Conservation (phyloP, 2,888 invertebrate species). For the Ferdinandea cuprea region DNA sequence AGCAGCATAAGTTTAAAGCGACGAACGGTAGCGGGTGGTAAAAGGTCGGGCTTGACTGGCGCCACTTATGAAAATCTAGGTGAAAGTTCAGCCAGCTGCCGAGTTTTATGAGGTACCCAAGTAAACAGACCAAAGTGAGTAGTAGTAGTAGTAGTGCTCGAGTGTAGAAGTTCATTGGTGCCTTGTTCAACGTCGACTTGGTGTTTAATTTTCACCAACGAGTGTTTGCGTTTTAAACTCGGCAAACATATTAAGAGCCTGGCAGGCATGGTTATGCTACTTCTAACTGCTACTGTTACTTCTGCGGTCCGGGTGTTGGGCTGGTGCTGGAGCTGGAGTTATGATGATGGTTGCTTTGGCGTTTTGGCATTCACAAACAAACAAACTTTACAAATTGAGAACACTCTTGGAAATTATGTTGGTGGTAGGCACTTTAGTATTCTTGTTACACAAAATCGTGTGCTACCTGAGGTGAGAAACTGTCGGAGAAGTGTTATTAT, state of each 20-base stretch:
- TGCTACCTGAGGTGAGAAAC: neutral
- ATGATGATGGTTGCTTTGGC: slow-evolving; percentile 17
- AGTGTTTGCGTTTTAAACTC: slow-evolving; percentile 70
- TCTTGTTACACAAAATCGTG: neutral
- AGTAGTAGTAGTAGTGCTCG: slow-evolving; percentile 56
- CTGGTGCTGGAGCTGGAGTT: neutral
- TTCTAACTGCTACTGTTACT: neutral
- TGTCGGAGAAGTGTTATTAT: neutral
- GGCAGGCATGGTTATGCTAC: neutral
- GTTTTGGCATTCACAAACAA: neutral
- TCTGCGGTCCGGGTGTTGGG: too few species aligned
- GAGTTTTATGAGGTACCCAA: slow-evolving; percentile 60
- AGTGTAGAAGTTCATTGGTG: slow-evolving; percentile 58
- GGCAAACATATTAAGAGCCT: slow-evolving; percentile 69
- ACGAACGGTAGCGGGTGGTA: slow-evolving; percentile 2
- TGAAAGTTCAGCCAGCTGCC: slow-evolving; percentile 68
- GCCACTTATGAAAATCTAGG: slow-evolving; percentile 73
- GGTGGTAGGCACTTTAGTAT: slow-evolving; percentile 6
- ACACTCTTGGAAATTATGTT: slow-evolving; percentile 16
- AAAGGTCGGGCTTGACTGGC: slow-evolving; percentile 49
- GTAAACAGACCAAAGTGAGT: slow-evolving; percentile 65
- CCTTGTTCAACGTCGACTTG: slow-evolving; percentile 65
- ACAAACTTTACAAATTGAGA: neutral
- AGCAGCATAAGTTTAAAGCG: neutral
- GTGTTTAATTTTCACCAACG: slow-evolving; percentile 68